These are phyloP conservation scores for Colaptes auratus DNA, from an alignment of 2,113 vertebrate species.

Conservation along the genomic window DNA sequence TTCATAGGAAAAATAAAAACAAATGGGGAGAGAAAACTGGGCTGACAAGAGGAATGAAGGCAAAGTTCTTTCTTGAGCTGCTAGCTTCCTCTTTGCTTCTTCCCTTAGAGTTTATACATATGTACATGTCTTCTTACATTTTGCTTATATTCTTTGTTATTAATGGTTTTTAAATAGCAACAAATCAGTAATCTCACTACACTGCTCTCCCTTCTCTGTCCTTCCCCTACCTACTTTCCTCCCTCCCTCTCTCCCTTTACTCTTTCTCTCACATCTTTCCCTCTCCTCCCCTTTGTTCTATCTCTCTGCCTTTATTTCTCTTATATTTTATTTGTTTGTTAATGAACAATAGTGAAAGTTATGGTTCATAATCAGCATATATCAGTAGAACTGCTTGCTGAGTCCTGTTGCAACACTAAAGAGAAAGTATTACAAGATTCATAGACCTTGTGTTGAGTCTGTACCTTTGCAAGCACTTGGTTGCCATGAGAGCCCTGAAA, in stretches of 20 bases:
- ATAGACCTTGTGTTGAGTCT: background rate
- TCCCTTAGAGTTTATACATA: background rate
- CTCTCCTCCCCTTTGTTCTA: background rate
- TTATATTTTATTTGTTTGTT: background rate
- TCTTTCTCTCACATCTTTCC: background rate
- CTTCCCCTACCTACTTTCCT: background rate
- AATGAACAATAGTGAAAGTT: background rate
- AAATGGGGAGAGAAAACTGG: background rate
- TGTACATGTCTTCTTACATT: background rate
- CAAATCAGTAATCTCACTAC: background rate
- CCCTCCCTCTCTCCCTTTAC: too few relatives aligned
- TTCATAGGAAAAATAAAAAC: background rate
- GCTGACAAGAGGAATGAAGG: background rate
- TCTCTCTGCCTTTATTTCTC: background rate
- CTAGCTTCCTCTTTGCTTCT: background rate
- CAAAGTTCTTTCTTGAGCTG: background rate
- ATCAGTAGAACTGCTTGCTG: background rate
- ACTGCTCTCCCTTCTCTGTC: background rate
- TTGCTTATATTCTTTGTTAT: background rate
- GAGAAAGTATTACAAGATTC: background rate
- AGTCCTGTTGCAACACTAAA: background rate
- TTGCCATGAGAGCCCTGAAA: background rate
- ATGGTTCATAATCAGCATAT: background rate
- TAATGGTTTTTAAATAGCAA: background rate
- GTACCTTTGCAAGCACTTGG: accelerated